A percentile compares a stretch with the other conserved stretches of the same genome.
These are phyloP conservation scores for Dolichallabes microphthalmus DNA, from an alignment of 2,113 vertebrate species.

Conservation along the genomic window DNA sequence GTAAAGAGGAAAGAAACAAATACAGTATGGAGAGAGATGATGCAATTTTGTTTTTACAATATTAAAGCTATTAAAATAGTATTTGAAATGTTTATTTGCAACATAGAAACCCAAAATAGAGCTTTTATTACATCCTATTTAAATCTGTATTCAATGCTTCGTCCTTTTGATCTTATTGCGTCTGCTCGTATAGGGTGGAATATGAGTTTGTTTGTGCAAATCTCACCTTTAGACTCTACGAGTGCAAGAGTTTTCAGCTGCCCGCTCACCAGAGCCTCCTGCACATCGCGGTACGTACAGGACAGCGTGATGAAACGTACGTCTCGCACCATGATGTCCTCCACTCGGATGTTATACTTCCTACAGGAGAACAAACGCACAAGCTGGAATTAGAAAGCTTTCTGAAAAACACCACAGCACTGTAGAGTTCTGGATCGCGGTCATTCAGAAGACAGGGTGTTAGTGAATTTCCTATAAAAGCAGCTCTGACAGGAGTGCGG, in stretches of 20 bases:
- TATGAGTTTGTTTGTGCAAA: not conserved
- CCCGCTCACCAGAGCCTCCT: slow-evolving; percentile 81
- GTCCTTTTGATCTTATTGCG: not conserved
- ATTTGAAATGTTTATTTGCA: not conserved
- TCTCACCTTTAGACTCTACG: slow-evolving; percentile 69
- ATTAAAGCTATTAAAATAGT: too few species aligned
- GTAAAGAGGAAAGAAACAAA: not conserved
- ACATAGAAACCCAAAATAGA: not conserved
- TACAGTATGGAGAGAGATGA: not conserved
- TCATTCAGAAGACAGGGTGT: not conserved
- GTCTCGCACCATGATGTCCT: slow-evolving; percentile 97
- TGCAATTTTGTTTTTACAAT: not conserved
- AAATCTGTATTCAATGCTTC: not conserved
- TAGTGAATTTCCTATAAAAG: not conserved
- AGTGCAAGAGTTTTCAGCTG: slow-evolving; percentile 89
- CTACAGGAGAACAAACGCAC: slow-evolving; percentile 63
- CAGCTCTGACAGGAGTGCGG: too few species aligned
- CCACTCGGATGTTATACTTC: slow-evolving; percentile 93
- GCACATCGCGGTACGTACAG: slow-evolving; percentile 88
- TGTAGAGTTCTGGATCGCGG: too few species aligned
- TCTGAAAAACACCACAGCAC: not conserved
- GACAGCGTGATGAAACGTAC: slow-evolving; percentile 86
- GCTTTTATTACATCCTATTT: not conserved
- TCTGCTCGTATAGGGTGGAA: not conserved
- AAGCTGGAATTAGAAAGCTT: not conserved